Conservation (phyloP, 2,113 vertebrate species). For the Tragulus kanchil region DNA sequence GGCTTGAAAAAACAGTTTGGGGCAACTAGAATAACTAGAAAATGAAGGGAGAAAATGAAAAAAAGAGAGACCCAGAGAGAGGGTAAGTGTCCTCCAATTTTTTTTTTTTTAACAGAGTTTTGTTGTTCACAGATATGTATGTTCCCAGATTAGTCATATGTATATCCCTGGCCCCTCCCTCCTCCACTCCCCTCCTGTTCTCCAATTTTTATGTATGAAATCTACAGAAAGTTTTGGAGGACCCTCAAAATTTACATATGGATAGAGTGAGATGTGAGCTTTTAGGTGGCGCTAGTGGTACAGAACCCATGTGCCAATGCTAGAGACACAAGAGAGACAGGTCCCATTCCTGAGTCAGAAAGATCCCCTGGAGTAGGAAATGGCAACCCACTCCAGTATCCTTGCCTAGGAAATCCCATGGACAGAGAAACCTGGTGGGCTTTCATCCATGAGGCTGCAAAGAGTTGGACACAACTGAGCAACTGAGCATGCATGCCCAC, state of each 20-base stretch:
- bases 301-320: not conserved
- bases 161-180: too few species aligned
- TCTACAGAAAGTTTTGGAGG: not conserved
- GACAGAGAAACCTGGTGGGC: not conserved
- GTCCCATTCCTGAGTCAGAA: not conserved
- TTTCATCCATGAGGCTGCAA: not conserved
- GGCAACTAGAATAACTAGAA: not conserved
- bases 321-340: not conserved
- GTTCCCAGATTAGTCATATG: too few species aligned
- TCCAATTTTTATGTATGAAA: not conserved
- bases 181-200: not conserved
- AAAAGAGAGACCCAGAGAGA: not conserved
- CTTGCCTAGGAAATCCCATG: not conserved
- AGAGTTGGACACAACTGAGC: not conserved
- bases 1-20: not conserved
- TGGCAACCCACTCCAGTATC: not conserved
- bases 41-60: not conserved
- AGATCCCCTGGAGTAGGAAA: not conserved
- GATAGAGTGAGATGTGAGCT: not conserved
- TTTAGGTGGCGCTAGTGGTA: not conserved
- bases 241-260: not conserved
- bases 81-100: not conserved
- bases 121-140: too few species aligned
- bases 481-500: not conserved
- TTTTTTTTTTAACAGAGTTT: not conserved